These are phyloP conservation scores for Catocala fraxini DNA, from an alignment of 2,888 invertebrate genomes.

Conservation along the genomic window DNA sequence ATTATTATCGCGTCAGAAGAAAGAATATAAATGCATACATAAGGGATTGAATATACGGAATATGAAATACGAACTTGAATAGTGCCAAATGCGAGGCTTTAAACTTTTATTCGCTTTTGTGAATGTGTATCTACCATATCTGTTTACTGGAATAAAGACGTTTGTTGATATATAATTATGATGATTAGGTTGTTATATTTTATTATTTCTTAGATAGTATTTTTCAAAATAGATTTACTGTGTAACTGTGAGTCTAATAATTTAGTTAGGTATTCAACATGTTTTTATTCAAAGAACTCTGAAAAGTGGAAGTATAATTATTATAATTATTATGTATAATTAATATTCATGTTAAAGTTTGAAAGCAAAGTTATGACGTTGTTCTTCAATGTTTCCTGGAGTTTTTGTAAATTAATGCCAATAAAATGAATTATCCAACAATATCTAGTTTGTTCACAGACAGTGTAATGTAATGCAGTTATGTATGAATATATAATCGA, in stretches of 20 bases:
- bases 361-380: conserved; percentile 29
- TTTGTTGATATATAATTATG: conserved; percentile 13
- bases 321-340: conserved; percentile 12
- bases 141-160: conserved; percentile 30
- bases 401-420: conserved; percentile 28
- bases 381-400: conserved; percentile 22
- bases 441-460: conserved; percentile 27
- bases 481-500: background rate
- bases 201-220: conserved; percentile 20
- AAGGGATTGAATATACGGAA: conserved; percentile 28
- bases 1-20: conserved; percentile 11
- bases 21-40: conserved; percentile 8
- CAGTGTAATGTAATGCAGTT: conserved; percentile 49
- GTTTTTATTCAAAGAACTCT: conserved; percentile 19
- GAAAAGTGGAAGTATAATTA: conserved; percentile 12
- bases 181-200: conserved; percentile 23
- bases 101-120: conserved; percentile 46
- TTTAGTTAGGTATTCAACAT: conserved; percentile 29
- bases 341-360: conserved; percentile 26
- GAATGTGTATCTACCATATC: conserved; percentile 38
- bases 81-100: conserved; percentile 56
- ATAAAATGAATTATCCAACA: conserved; percentile 18
- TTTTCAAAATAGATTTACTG: conserved; percentile 23
- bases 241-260: conserved; percentile 32
- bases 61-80: conserved; percentile 36